These are phyloP conservation scores for Philereme vetulata DNA, from an alignment of 2,888 invertebrate species.

Conservation along the genomic window DNA sequence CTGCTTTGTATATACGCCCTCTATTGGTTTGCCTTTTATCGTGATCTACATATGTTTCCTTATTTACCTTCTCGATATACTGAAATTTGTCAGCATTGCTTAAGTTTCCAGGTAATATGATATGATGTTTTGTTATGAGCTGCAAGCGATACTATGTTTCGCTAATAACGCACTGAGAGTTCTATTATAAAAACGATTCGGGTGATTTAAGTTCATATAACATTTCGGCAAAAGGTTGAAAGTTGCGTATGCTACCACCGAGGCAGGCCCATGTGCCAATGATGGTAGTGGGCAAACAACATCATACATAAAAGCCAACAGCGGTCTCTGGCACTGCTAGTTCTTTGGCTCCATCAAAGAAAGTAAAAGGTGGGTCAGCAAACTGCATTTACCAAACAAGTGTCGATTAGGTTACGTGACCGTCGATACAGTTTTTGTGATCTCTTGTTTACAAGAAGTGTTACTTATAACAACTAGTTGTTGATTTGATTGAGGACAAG, in stretches of 20 bases:
- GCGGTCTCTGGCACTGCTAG: conserved; percentile 76
- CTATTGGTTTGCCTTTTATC: neutral
- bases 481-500: conserved; percentile 13
- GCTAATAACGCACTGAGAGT: conserved; percentile 45
- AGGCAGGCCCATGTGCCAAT: conserved; percentile 58
- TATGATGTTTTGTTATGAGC: conserved; percentile 50
- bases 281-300: conserved; percentile 74
- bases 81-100: conserved; percentile 50
- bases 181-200: conserved; percentile 26
- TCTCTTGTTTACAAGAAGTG: conserved; percentile 34
- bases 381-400: conserved; percentile 48
- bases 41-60: conserved; percentile 48
- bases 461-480: conserved; percentile 21
- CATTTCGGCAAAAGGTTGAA: conserved; percentile 53
- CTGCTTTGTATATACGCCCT: neutral
- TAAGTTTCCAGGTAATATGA: conserved; percentile 67
- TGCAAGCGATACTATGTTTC: conserved; percentile 48
- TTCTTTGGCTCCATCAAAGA: conserved; percentile 71
- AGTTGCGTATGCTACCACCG: conserved; percentile 47
- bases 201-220: conserved; percentile 42
- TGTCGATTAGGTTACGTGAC: conserved; percentile 54
- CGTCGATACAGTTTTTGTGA: conserved; percentile 47
- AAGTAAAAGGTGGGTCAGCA: conserved; percentile 80
- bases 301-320: conserved; percentile 77
- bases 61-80: conserved; percentile 26